Base-by-base conservation (phyloP, 1,140 invertebrate genomes). In the Hermetia illucens region DNA sequence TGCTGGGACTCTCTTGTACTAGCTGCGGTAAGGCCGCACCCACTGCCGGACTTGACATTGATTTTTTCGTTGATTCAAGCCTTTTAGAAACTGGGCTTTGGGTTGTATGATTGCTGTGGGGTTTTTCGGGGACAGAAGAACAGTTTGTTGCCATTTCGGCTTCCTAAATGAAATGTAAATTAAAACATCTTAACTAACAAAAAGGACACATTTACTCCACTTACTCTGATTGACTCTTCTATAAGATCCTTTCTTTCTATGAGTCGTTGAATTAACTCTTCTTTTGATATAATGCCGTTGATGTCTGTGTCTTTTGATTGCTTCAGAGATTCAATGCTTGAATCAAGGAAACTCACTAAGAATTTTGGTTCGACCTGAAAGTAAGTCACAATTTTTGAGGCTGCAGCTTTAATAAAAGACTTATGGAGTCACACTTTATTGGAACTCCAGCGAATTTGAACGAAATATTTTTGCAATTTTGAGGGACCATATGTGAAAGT, bases 311-410 rank as follows among this genome's bases (percentile, higher is more conserved):
- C 52, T 24, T 48, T 49, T 15, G 52, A 61, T 39, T 53, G 54
- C 21, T 66, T 70, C 36, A 82, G 52, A 43, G 67, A 71, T 43
- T 68, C 64, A 38, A 83, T 72, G 36, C 75, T 77, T 38, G 73
- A 74, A 42, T 78, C 76, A 16, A 84, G 46, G 50, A 81, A 84
- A 35, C 71, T 66, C 22, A 79, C 64, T 49, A 79, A 69, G 48
- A 79, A 79, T 43, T 77, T 70, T 21, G 77, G 72, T 40, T 76
- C 69, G 20, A 77, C 73, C 76, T 77, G 47, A 29, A 43, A 38
- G 34, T 32, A 37, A 38, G n/a, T n/a, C n/a, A n/a, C n/a, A n/a
- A n/a, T n/a, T n/a, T n/a, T n/a, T 39, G 37, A 31, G 21, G 37
- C 8, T 25, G 24, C 8, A n/a, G 24, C 24, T 8, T n/a, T 25